These are phyloP conservation scores for Rhinichthys klamathensis DNA, from an alignment of 2,113 vertebrate genomes.

Conservation along the genomic window DNA sequence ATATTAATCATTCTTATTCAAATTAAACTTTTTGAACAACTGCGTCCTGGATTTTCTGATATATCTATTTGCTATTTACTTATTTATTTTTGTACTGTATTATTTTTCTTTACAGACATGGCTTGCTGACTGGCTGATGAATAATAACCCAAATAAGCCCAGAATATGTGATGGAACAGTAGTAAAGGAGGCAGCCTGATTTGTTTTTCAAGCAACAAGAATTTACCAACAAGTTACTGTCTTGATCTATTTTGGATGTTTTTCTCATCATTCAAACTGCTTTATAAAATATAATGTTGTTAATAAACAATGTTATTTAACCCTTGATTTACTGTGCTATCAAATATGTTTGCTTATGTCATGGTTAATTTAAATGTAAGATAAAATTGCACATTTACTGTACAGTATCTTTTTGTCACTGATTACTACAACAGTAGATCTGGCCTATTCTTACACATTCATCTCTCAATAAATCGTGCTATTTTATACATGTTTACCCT, in stretches of 20 bases:
- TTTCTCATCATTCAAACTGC: background rate
- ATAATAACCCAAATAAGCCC: constrained; percentile 89
- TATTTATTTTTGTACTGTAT: background rate
- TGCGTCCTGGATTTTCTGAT: no score
- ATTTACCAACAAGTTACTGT: background rate
- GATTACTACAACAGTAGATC: background rate
- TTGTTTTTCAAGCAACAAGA: no score
- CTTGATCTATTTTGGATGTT: background rate
- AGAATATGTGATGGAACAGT: constrained; percentile 64
- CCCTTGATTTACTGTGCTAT: background rate
- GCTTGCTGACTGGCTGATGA: constrained; percentile 92
- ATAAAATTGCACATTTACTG: background rate
- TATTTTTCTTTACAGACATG: constrained; percentile 76
- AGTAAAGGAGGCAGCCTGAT: constrained; percentile 60
- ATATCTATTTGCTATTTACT: background rate
- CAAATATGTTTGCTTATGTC: background rate
- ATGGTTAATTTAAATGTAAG: background rate
- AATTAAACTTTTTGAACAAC: background rate
- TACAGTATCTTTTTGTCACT: background rate
- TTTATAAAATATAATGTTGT: background rate
- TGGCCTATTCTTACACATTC: background rate
- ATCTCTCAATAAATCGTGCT: background rate
- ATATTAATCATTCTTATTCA: background rate
- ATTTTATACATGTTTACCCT: background rate
- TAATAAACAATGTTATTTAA: background rate